phyloP scores from a whole-genome alignment of 2,797 vertebrate species.

The Liasis olivaceus region DNA sequence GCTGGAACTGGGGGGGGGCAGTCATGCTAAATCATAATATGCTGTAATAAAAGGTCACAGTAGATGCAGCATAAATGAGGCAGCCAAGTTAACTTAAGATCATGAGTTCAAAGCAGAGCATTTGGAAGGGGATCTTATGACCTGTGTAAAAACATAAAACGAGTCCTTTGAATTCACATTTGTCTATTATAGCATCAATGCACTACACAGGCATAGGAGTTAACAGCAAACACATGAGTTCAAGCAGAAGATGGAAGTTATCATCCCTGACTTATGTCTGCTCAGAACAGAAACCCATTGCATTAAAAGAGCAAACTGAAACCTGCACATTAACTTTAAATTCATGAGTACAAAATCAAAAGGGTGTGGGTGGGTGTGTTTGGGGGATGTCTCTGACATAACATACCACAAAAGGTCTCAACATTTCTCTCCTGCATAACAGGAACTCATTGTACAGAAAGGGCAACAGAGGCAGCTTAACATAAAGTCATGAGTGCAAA shows the following conservation, averaged over 20 bases:
- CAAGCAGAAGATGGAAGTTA: not conserved
- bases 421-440: not conserved
- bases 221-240: not conserved
- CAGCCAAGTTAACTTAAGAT: too few species aligned
- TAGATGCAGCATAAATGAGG: too few species aligned
- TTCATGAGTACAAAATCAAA: not conserved
- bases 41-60: too few species aligned
- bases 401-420: not conserved
- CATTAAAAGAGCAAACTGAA: not conserved
- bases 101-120: not conserved
- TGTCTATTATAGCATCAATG: not conserved
- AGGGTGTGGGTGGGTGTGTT: not conserved
- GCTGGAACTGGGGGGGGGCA: too few species aligned
- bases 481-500: not conserved
- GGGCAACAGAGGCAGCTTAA: not conserved
- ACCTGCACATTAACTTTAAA: not conserved
- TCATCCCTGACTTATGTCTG: not conserved
- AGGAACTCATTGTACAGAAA: not conserved
- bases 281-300: not conserved
- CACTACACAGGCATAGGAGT: not conserved
- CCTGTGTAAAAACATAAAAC: not conserved
- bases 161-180: not conserved
- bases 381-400: not conserved
- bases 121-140: not conserved
- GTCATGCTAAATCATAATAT: too few species aligned